Percentiles rank a stretch among this genome's conserved stretches.
These are phyloP conservation scores for Peucedramus taeniatus DNA, from an alignment of 2,113 vertebrate species.

Conservation along the genomic window DNA sequence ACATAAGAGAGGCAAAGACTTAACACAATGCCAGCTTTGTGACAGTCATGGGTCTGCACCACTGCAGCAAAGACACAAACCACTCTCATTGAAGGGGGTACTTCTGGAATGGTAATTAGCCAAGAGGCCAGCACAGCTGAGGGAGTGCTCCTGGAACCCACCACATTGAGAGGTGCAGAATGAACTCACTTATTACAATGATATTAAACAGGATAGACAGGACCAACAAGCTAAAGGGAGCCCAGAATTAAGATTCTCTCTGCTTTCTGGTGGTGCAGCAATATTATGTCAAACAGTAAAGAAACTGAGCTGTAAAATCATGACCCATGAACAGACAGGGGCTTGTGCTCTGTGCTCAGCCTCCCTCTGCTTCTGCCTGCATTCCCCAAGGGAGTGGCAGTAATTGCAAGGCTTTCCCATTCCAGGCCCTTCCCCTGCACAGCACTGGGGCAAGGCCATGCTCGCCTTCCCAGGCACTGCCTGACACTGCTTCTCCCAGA, in stretches of 20 bases:
- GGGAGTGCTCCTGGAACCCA: background rate
- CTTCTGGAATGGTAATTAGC: conserved; percentile 51
- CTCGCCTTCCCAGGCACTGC: background rate
- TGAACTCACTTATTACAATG: background rate
- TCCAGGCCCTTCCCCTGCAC: background rate
- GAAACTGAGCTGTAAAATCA: background rate
- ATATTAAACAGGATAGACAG: background rate
- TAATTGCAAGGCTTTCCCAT: background rate
- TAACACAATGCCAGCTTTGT: conserved; percentile 60
- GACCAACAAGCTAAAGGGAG: background rate
- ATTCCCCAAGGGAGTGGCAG: background rate
- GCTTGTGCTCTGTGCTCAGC: background rate
- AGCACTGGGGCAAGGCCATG: background rate
- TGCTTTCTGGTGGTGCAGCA: background rate
- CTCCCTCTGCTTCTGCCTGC: background rate
- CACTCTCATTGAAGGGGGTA: conserved; percentile 1
- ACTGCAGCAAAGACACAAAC: conserved; percentile 39
- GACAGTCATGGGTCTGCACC: conserved; percentile 4
- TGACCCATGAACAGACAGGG: background rate
- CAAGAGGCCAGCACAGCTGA: background rate
- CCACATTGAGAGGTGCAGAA: background rate
- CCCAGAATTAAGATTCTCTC: background rate
- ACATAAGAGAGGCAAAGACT: background rate
- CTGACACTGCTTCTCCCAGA: background rate
- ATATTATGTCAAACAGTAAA: background rate